Percentiles rank a stretch among this genome's conserved stretches.
phyloP scores from a whole-genome alignment of 2,113 vertebrate genomes.

The Columbina picui region DNA sequence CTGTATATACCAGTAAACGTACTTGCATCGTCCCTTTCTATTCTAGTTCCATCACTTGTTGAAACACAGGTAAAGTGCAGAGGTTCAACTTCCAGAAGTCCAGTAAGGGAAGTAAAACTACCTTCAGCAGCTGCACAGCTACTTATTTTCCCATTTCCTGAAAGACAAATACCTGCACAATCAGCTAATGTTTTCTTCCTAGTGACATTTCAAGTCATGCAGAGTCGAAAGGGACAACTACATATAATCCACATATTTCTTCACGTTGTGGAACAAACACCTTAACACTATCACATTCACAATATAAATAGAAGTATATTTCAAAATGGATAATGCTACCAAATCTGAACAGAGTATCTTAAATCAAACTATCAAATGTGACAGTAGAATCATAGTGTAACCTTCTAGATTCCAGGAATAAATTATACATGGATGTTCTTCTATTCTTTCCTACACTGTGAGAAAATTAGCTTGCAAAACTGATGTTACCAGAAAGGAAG shows the following conservation, averaged over 20 bases:
- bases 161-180: conserved; percentile 3
- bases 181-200: neutral
- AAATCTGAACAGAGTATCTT: neutral
- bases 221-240: neutral
- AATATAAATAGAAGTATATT: neutral
- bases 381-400: neutral
- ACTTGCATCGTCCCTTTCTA: conserved; percentile 99
- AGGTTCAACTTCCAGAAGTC: conserved; percentile 96
- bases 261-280: neutral
- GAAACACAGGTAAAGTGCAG: conserved; percentile 98
- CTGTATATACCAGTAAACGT: conserved; percentile 95
- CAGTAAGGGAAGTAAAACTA: conserved; percentile 97
- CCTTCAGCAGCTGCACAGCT: conserved; percentile 95
- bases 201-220: neutral
- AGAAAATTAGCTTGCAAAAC: neutral
- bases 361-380: neutral
- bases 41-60: conserved; percentile 97
- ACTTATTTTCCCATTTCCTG: conserved; percentile 95
- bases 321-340: neutral
- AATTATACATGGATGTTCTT: neutral
- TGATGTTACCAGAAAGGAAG: neutral
- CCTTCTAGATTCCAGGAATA: neutral
- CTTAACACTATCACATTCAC: neutral
- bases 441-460: neutral
- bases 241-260: neutral